Evolutionary conservation across 37 sponge, comb jelly and placozoan genomes (phyloP), one percentile per base, ranked within the genome.

Genomic region (Corticium candelabrum): DNA sequence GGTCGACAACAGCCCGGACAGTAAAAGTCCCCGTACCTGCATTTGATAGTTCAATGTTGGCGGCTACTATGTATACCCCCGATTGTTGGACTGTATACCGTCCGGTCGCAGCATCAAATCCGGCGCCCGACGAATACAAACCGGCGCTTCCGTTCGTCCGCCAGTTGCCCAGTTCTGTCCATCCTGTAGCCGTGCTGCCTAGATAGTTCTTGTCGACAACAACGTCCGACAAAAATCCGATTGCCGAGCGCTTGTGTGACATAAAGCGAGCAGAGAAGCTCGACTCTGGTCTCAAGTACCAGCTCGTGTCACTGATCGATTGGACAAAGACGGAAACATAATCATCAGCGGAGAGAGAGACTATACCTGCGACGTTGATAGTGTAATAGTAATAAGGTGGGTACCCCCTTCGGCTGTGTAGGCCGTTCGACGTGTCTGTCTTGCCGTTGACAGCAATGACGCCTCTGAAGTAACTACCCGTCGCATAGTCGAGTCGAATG

Each of bases 401-500:
- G 36, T 70, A 70, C 5, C 73, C 73, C 5, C 73, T 7, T 30
- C 7, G 7, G 21, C 29, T 29, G 73, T 70, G 73, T 5, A 70
- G 7, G 36, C 73, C 73, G 21, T 70, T 70, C 7, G 7, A 15
- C 5, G 31, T 4, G 73, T 4, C 21, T 35, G 36, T 4, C 36
- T 70, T 70, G 33, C 31, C 31, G 36, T 70, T 15, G 36, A 70
- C 36, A 32, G 7, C 31, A 5, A 70, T 15, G 73, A 5, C 36
- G 36, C 4, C 31, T 7, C 35, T 4, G 73, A 34, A 35, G 21
- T 35, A 70, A 7, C 35, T 34, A 70, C 36, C 4, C 33, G 5
- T 35, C 31, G 73, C 73, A 34, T 70, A 15, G 36, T 70, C 73
- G 33, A 70, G 21, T 70, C 73, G 73, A 15, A 70, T 4, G 73